Evolutionary conservation across 2,888 invertebrate species (phyloP), one percentile per base, ranked within the genome.

Genomic region (Orthonevra nobilis): DNA sequence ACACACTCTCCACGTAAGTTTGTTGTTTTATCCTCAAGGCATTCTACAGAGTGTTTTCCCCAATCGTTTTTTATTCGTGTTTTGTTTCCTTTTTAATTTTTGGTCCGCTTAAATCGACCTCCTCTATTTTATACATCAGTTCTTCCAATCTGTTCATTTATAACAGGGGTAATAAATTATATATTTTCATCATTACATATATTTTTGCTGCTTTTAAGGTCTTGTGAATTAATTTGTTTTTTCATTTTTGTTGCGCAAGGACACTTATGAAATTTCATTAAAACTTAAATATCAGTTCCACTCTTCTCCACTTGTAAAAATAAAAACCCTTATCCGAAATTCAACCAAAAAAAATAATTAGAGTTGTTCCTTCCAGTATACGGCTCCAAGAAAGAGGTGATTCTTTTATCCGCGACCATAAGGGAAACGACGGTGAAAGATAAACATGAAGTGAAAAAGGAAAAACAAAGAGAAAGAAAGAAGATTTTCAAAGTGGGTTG

Each of bases 181-280:
- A 36, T 46, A 34, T 46, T 17, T n/a, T n/a, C n/a, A n/a, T n/a
- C n/a, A n/a, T n/a, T n/a, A n/a, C n/a, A n/a, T n/a, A n/a, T n/a
- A n/a, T n/a, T n/a, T n/a, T n/a, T n/a, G n/a, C n/a, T n/a, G n/a
- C n/a, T n/a, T n/a, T 23, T 23, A 12, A 3, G 17, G 44, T 40
- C 34, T 23, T 17, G 14, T 34, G 14, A 9, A 17, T 7, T 38
- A 10, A 15, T 38, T 19, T 14, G 7, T 7, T 12, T 7, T 50
- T 30, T 50, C 5, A 12, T 19, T 30, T 50, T 38, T 12, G 0
- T 12, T 32, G 36, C 10, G 17, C 32, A 20, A 38, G 46, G 46
- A 38, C 34, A 38, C 38, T 48, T 46, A 15, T 48, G 48, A 50
- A 48, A 68, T 58, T 68, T 58, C 48, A 68, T 68, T 68, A 58